Evolutionary conservation across 2,113 vertebrate genomes (phyloP).

Genomic region (Odontesthes bonariensis): DNA sequence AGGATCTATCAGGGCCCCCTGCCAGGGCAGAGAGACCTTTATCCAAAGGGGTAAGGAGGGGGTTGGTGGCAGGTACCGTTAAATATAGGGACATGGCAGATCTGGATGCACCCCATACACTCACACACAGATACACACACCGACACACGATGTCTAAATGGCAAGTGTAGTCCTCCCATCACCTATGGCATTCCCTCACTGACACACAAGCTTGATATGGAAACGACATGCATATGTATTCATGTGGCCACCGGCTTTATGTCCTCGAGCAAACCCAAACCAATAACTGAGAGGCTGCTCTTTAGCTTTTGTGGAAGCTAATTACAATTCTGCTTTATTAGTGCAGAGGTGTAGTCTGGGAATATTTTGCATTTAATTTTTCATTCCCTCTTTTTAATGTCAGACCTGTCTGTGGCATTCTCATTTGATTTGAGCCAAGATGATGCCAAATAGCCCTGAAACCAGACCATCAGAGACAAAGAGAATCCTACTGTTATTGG

Average conservation of each 20-base stretch:
- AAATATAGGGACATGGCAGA: neutral
- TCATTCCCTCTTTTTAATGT: constrained; percentile 76
- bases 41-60: constrained; percentile 39
- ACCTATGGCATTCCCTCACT: constrained; percentile 70
- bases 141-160: constrained; percentile 55
- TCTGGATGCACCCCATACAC: constrained; percentile 37
- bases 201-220: constrained; percentile 74
- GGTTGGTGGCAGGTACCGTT: neutral
- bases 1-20: constrained; percentile 65
- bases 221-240: constrained; percentile 80
- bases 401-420: constrained; percentile 64
- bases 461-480: constrained; percentile 43
- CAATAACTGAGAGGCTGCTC: constrained; percentile 72
- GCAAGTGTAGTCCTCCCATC: constrained; percentile 56
- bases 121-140: constrained; percentile 30
- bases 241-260: constrained; percentile 65
- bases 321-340: constrained; percentile 79
- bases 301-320: constrained; percentile 70
- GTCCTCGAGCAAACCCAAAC: constrained; percentile 68
- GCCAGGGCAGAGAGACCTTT: constrained; percentile 59
- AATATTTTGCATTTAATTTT: constrained; percentile 75
- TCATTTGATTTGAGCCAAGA: constrained; percentile 60
- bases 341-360: constrained; percentile 50
- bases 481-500: constrained; percentile 11
- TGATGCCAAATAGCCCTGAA: constrained; percentile 36